Base-by-base conservation (phyloP, 2,888 invertebrate genomes). In the Drosophila paramelanica region DNA sequence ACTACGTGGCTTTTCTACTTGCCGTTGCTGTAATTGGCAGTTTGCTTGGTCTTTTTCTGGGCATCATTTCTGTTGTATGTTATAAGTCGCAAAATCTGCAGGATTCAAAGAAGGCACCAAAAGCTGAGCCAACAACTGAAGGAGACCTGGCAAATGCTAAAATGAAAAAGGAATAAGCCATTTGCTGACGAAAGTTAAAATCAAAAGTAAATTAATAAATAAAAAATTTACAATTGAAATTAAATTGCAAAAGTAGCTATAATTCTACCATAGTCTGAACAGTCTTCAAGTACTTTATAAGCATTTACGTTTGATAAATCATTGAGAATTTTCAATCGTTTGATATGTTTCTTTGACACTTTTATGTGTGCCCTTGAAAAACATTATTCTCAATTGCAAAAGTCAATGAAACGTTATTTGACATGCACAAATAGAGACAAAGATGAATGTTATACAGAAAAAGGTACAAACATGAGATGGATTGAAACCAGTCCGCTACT, bases 391-490 rank as follows among this genome's bases (percentile, higher is more conserved):
- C 14, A 68, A 74, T 60, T 38, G 50, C 33, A 41, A 64, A 68
- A 60, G 64, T 50, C 67, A 68, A 74, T 77, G 56, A 69, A 71
- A 67, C 59, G 39, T 67, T 74, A 71, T 77, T 77, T 77, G 73
- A 65, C 61, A 67, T 66, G 68, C 70, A 46, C 67, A 67, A 77
- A 64, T 52, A 62, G 67, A 55, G 58, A 47, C 45, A 39, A n/a
- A 39, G 39, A 5, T 51, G 50, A 17, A 25, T n/a, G 33, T 6
- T 10, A 41, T 13, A 23, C 5, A 7, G 11, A 3, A 38, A 14
- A 13, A 50, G 0, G 1, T 20, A 41, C 3, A 36, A 27, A 10
- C 14, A 10, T 31, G 5, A n/a, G 3, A 13, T 39, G 45, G 11
- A 31, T 53, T 20, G 47, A 55, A 3, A 27, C 27, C 27, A 43